Evolutionary conservation across 2,797 vertebrate genomes (phyloP).

Genomic region (Rhodeus uyekii): DNA sequence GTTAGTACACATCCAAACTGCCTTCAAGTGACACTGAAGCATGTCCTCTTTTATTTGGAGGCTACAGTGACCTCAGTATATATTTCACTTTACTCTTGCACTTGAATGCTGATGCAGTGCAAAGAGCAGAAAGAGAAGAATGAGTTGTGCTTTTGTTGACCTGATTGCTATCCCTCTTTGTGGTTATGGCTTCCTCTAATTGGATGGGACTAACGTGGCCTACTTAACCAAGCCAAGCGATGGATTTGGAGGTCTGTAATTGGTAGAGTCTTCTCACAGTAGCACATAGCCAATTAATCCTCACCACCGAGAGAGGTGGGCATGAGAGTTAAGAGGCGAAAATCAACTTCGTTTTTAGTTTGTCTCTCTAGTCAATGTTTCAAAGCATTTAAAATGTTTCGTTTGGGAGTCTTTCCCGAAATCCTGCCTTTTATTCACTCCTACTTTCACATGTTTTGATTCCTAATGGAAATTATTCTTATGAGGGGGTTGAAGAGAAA

Average conservation of each 20-base stretch:
- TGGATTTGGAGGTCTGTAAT: conserved; percentile 59
- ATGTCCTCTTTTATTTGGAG: conserved; percentile 24
- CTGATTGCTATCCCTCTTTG: conserved; percentile 51
- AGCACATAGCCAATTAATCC: conserved; percentile 63
- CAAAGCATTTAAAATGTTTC: conserved; percentile 41
- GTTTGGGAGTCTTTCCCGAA: conserved; percentile 1
- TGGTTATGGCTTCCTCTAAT: conserved; percentile 56
- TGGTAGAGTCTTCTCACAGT: conserved; percentile 50
- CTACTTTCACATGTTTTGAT: conserved; percentile 17
- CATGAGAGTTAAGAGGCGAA: conserved; percentile 14
- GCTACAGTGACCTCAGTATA: conserved; percentile 18
- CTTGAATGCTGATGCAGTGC: conserved; percentile 36
- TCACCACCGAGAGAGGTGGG: conserved; percentile 34
- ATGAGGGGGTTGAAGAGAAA: conserved; percentile 20
- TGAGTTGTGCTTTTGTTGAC: conserved; percentile 42
- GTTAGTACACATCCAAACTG: neutral
- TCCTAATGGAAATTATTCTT: conserved; percentile 45
- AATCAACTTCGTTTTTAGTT: conserved; percentile 23
- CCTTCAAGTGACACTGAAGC: conserved; percentile 7
- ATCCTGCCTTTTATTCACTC: conserved; percentile 7
- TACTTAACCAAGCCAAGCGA: conserved; percentile 62
- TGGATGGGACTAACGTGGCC: conserved; percentile 61
- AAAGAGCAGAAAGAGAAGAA: conserved; percentile 30
- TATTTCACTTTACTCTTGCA: conserved; percentile 16
- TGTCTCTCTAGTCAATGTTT: conserved; percentile 41